Evolutionary conservation across 2,113 vertebrate genomes (phyloP).

Genomic region (Psilopsiagon aurifrons): DNA sequence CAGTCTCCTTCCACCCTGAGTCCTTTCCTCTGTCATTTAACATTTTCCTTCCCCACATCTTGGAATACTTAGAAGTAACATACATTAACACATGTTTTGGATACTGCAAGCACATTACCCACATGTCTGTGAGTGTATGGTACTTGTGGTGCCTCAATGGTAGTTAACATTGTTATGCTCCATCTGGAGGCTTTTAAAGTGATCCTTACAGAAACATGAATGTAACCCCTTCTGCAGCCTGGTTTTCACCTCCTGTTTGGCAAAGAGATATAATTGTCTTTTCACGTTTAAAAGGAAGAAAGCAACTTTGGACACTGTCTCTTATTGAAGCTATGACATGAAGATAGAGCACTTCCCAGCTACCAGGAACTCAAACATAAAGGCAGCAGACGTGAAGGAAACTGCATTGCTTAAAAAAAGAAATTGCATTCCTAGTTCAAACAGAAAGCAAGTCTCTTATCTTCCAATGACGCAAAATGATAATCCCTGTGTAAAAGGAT

Average conservation of each 20-base stretch:
- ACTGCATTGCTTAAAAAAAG: neutral
- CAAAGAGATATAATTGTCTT: neutral
- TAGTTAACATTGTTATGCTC: accelerated
- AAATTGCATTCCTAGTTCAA: neutral
- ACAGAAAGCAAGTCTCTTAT: neutral
- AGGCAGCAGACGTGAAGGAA: neutral
- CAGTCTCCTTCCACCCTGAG: neutral
- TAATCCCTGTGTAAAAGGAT: accelerated
- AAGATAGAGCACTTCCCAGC: neutral
- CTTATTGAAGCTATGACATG: neutral
- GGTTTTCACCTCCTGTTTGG: neutral
- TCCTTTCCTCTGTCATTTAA: neutral
- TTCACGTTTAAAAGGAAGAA: neutral
- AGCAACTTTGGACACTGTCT: neutral
- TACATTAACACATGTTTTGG: neutral
- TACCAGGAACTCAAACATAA: neutral
- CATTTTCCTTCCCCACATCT: neutral
- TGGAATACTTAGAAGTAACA: neutral
- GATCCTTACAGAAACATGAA: neutral
- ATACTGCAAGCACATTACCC: neutral
- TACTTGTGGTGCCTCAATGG: neutral
- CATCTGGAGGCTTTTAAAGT: neutral
- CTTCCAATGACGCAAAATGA: accelerated
- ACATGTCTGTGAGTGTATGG: neutral
- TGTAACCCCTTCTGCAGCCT: neutral